Evolutionary conservation across 2,888 invertebrate species (phyloP).

Genomic region (Andrena trimmerana): DNA sequence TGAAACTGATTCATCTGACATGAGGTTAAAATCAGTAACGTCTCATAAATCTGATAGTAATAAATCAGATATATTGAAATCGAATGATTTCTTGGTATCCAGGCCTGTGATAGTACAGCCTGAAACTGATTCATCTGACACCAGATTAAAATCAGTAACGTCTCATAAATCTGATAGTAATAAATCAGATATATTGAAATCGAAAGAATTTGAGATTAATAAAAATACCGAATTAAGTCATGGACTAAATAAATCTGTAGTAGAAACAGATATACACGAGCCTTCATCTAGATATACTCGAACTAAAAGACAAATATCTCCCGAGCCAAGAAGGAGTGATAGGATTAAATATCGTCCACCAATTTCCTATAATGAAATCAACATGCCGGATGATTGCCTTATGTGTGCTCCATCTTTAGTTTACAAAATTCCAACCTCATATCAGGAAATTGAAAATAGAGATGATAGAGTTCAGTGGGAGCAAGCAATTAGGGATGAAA

Average conservation of each 20-base stretch:
- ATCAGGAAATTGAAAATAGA: constrained; percentile 12
- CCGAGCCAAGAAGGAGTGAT: constrained; percentile 1
- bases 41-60: too few relatives aligned
- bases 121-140: too few relatives aligned
- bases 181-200: constrained; percentile 1
- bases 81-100: too few relatives aligned
- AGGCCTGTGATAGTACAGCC: too few relatives aligned
- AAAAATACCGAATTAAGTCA: background rate
- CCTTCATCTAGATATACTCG: background rate
- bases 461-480: constrained; percentile 7
- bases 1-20: constrained; percentile 7
- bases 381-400: background rate
- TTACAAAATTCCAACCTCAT: constrained; percentile 9
- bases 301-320: constrained; percentile 2
- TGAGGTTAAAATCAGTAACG: too few relatives aligned
- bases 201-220: background rate
- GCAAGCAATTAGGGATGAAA: constrained; percentile 8
- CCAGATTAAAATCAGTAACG: constrained; percentile 19
- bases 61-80: too few relatives aligned
- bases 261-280: background rate
- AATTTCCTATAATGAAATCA: constrained; percentile 4
- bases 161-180: constrained; percentile 15
- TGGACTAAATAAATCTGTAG: background rate
- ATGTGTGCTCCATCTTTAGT: constrained; percentile 6
- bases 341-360: background rate